These are phyloP conservation scores for Hydractinia symbiolongicarpus DNA, from an alignment of 30 jellyfish, hydroid and myxozoan genomes.

Conservation along the genomic window DNA sequence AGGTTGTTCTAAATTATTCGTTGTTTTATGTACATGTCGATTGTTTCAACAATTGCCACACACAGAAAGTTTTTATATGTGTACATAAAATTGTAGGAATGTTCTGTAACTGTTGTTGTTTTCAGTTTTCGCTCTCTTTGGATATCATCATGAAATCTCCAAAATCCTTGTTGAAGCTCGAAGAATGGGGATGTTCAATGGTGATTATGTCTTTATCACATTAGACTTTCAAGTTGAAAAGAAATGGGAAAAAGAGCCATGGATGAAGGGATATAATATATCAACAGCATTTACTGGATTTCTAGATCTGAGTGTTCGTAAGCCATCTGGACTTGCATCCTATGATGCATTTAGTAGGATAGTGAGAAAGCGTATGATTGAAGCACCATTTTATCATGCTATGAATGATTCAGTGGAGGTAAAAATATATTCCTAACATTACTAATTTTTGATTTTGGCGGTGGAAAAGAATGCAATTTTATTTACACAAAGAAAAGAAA, in stretches of 20 bases:
- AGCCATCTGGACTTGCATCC: conserved; percentile 30
- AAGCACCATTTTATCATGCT: conserved; percentile 56
- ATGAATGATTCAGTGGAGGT: conserved; percentile 70
- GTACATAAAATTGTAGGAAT: no score
- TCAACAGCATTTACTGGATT: conserved; percentile 53
- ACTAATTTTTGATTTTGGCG: no score
- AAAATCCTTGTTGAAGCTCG: conserved; percentile 51
- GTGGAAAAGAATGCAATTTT: no score
- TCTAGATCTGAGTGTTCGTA: conserved; percentile 73
- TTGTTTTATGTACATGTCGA: no score
- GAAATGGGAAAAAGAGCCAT: conserved; percentile 40
- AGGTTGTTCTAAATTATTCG: no score
- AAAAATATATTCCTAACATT: background rate
- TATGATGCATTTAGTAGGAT: conserved; percentile 40
- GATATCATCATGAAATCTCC: conserved; percentile 52
- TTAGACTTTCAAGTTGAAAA: conserved; percentile 49
- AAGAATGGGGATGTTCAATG: conserved; percentile 63
- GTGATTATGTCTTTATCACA: conserved; percentile 72
- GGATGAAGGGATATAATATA: conserved; percentile 44
- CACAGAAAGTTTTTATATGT: no score
- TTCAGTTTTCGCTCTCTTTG: conserved; percentile 68
- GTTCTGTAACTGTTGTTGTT: background rate
- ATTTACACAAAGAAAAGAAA: no score
- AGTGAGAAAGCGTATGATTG: conserved; percentile 65
- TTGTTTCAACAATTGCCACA: no score